Base-by-base conservation (phyloP, 2,797 vertebrate species). In the Ctenosaura bakeri region DNA sequence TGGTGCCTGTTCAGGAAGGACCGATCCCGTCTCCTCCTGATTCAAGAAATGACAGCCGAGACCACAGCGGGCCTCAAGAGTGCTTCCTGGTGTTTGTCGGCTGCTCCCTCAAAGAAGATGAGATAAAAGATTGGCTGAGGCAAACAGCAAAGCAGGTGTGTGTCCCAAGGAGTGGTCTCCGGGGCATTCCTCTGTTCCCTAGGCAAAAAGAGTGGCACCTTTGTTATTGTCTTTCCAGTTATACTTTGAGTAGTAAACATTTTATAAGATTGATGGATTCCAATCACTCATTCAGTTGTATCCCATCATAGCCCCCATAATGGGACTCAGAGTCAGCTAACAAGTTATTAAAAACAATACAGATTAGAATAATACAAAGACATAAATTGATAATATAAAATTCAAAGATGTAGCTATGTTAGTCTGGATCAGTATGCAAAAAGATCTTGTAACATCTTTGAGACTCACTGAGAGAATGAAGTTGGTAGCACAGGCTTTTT, bases 121-220 rank as follows among this genome's bases (percentile, higher is more conserved):
- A 96, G 24, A 94, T 99, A 69, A 99, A 99, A 96, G 98, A 98
- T 92, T 99, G 99, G 99, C 98, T 99, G 82, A 97, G 98, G 86
- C 97, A 98, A 91, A 98, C 98, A n/a, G 97, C 98, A 62, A 99
- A 98, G 96, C 98, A 99, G 99, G 99, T 99, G 85, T 14, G 93
- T 91, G 85, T 24, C 86, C 42, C 7, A 0, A 87, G 87, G 80
- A 0, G 66, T 86, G 87, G 20, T 80, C 18, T 76, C 80, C 12
- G 1, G 26, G 0, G 1, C 7, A 24, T 74, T 42, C 54, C 12
- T 0, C 12, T 81, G 6, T 22, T 29, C 71, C 10, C 8, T 46
- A 6, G 16, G 32, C n/a, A 9, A 35, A 62, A 76, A 18, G 20
- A 46, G 4, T 46, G 0, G 29, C 78, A 52, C 18, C 22, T 64